Conservation (phyloP, 2,797 vertebrate genomes). For the Bovichtus diacanthus region DNA sequence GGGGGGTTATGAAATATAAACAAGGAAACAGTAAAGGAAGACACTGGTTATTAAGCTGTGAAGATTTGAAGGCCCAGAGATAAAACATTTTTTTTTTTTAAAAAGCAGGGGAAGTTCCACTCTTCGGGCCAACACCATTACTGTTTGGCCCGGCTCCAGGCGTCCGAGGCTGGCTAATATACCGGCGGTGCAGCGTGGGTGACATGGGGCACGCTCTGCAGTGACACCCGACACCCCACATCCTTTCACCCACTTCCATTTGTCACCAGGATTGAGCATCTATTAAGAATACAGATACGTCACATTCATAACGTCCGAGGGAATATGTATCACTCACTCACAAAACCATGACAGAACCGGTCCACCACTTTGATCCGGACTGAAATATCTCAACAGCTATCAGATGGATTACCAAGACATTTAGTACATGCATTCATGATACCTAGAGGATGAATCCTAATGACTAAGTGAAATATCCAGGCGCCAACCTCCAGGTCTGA, state of each 20-base stretch:
- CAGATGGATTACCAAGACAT: too few species aligned
- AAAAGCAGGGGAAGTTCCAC: conserved; percentile 23
- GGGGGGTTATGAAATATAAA: not conserved
- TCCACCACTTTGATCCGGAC: not conserved
- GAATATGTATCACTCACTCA: not conserved
- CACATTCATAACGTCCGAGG: not conserved
- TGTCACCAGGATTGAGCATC: conserved; percentile 49
- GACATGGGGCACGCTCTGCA: conserved; percentile 16
- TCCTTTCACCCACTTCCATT: conserved; percentile 52
- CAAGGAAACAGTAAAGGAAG: not conserved
- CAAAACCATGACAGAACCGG: not conserved
- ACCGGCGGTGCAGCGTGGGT: conserved; percentile 9
- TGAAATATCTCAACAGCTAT: not conserved
- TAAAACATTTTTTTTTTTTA: too few species aligned
- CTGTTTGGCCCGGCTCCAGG: conserved; percentile 66
- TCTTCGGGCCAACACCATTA: conserved; percentile 65
- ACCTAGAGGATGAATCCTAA: too few species aligned
- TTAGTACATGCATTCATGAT: too few species aligned
- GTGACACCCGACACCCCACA: conserved; percentile 30
- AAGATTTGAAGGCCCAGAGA: conserved; percentile 24
- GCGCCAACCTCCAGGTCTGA: too few species aligned
- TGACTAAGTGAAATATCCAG: too few species aligned
- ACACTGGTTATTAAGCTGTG: conserved; percentile 37
- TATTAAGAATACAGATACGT: conserved; percentile 1
- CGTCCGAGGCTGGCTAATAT: conserved; percentile 47